phyloP scores from a whole-genome alignment of 2,113 vertebrate species.

The Neolamprologus longior region DNA sequence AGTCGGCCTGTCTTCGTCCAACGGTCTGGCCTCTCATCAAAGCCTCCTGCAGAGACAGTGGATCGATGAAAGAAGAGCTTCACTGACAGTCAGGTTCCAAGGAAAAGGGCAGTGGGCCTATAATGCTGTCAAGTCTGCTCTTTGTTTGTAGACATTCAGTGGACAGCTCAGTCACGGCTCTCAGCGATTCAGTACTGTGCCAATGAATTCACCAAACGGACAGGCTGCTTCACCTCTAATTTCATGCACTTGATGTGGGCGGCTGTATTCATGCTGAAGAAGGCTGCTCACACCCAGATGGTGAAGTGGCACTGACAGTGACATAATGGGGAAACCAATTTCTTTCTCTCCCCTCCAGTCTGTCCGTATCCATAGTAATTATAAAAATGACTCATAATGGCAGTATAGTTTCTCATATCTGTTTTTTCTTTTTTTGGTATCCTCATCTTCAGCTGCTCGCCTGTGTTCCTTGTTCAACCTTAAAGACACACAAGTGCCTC shows the following conservation, averaged over 20 bases:
- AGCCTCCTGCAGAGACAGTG: conserved; percentile 41
- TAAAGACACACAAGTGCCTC: background rate
- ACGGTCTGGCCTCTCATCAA: background rate
- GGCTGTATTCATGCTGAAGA: background rate
- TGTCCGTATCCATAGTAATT: background rate
- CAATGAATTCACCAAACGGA: background rate
- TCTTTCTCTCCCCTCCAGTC: background rate
- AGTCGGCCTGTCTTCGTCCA: background rate
- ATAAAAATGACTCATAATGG: background rate
- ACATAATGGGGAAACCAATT: background rate
- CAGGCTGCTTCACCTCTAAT: background rate
- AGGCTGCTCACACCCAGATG: conserved; percentile 37
- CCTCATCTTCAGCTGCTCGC: background rate
- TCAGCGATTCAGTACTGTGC: background rate
- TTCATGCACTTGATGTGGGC: background rate
- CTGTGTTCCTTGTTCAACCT: background rate
- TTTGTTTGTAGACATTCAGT: background rate
- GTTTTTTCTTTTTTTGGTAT: background rate
- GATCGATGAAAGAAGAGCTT: conserved; percentile 59
- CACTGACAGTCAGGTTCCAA: conserved; percentile 14
- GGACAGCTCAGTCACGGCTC: background rate
- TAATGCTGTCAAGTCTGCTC: background rate
- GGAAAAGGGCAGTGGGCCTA: background rate
- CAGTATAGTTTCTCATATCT: background rate
- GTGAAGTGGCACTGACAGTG: conserved; percentile 14